A percentile compares a stretch with the other conserved stretches of the same genome.
Evolutionary conservation across 2,797 vertebrate species (phyloP).

Genomic region (Echeneis naucrates): DNA sequence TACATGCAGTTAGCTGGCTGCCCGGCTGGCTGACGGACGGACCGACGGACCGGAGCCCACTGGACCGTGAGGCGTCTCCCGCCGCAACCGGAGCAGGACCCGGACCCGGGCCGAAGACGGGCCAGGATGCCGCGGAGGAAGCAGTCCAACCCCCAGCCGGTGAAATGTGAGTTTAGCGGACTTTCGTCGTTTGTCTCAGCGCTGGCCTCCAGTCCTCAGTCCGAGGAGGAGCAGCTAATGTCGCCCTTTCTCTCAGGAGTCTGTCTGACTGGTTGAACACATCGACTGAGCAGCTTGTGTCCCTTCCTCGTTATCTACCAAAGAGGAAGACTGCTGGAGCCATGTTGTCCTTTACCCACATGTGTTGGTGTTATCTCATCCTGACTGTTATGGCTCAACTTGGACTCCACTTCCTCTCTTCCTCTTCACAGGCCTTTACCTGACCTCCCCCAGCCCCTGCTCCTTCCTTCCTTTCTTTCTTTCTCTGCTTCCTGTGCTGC

Average conservation of each 20-base stretch:
- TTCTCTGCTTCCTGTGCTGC: not conserved
- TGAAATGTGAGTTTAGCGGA: conserved; percentile 86
- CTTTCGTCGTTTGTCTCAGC: not conserved
- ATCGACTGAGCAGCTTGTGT: not conserved
- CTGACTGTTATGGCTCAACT: conserved; percentile 45
- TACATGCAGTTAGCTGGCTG: conserved; percentile 66
- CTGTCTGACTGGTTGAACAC: conserved; percentile 27
- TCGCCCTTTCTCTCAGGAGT: fast-evolving
- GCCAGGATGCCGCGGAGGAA: conserved; percentile 90
- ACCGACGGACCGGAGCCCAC: conserved; percentile 33
- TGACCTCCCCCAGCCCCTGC: conserved; percentile 46
- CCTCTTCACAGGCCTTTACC: conserved; percentile 53
- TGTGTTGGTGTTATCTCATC: conserved; percentile 70
- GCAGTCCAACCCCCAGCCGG: conserved; percentile 92
- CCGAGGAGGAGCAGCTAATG: not conserved
- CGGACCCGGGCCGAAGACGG: conserved; percentile 33
- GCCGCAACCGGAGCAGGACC: conserved; percentile 30
- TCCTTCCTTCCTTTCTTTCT: conserved; percentile 45
- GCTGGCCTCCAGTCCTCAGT: not conserved
- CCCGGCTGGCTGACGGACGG: conserved; percentile 54
- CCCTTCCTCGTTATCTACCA: conserved; percentile 25
- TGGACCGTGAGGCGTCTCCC: conserved; percentile 1
- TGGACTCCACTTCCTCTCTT: conserved; percentile 65
- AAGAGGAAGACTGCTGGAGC: conserved; percentile 48
- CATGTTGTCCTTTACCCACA: conserved; percentile 19